These are phyloP conservation scores for Archilochus colubris DNA, from an alignment of 2,113 vertebrate genomes.

Conservation along the genomic window DNA sequence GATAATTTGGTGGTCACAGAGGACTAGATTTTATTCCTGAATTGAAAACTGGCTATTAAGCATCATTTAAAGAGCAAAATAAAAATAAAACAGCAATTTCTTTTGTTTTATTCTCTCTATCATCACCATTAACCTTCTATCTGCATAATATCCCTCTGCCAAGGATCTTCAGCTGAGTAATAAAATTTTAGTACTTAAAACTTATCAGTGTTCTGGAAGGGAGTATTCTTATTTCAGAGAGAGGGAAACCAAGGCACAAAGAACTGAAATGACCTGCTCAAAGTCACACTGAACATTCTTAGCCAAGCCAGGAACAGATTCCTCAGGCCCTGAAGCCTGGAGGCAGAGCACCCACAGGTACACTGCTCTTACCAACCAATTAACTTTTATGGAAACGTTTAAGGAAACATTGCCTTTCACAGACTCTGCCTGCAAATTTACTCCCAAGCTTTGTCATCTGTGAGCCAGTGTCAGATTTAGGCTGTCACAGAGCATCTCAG, in stretches of 20 bases:
- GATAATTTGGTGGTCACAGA: constrained; percentile 53
- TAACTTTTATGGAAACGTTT: constrained; percentile 62
- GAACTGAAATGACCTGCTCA: constrained; percentile 49
- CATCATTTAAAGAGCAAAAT: constrained; percentile 65
- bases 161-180: constrained; percentile 35
- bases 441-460: constrained; percentile 14
- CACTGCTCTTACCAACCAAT: constrained; percentile 39
- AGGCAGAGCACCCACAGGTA: constrained; percentile 15
- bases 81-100: constrained; percentile 65
- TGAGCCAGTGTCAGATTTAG: not conserved
- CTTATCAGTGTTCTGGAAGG: constrained; percentile 15
- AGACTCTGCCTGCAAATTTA: constrained; percentile 55
- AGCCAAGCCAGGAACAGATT: constrained; percentile 35
- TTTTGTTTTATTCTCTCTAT: constrained; percentile 53
- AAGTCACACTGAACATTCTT: constrained; percentile 41
- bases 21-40: constrained; percentile 53
- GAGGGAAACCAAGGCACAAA: constrained; percentile 45
- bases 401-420: constrained; percentile 59
- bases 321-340: not conserved
- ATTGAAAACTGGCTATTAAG: constrained; percentile 59
- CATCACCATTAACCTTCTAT: constrained; percentile 68
- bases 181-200: constrained; percentile 61
- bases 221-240: constrained; percentile 23
- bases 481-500: not conserved
- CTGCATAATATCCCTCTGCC: constrained; percentile 32